Evolutionary conservation across 2,888 invertebrate species (phyloP).

Genomic region (Mycogona germanica): DNA sequence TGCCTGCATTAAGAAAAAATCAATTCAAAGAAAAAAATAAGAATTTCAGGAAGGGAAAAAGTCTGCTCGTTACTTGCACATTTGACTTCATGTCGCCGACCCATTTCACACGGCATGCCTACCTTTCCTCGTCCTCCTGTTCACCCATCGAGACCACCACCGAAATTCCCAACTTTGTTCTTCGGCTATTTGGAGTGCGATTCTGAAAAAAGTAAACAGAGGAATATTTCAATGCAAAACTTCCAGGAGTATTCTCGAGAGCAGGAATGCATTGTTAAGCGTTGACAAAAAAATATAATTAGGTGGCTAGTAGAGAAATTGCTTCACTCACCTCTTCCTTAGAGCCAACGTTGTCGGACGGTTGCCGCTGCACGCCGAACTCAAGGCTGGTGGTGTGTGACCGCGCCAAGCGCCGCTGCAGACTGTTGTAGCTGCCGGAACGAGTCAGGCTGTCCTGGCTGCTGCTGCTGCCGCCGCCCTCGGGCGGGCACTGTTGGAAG

Average conservation of each 20-base stretch:
- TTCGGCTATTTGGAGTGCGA: conserved; percentile 5
- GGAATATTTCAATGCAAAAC: neutral
- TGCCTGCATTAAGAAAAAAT: conserved; percentile 36
- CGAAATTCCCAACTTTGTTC: conserved; percentile 51
- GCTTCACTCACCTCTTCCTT: conserved; percentile 20
- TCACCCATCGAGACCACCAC: conserved; percentile 42
- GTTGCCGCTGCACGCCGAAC: conserved; percentile 28
- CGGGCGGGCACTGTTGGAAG: conserved; percentile 22
- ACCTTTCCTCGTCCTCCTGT: conserved; percentile 26
- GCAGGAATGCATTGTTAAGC: neutral
- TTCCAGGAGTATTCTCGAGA: too few species aligned
- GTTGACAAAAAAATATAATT: neutral
- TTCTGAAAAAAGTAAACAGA: neutral
- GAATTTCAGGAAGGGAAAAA: neutral
- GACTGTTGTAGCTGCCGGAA: conserved; percentile 41
- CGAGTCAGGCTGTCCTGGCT: conserved; percentile 26
- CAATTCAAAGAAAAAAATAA: neutral
- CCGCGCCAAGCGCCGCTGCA: conserved; percentile 43
- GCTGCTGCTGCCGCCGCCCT: conserved; percentile 27
- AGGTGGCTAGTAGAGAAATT: neutral
- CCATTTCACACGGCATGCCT: neutral
- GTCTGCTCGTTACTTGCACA: neutral
- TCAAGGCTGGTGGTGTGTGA: conserved; percentile 44
- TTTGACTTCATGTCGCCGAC: neutral
- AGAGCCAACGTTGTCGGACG: conserved; percentile 14